Percentiles rank a stretch among this genome's conserved stretches.
phyloP scores from a whole-genome alignment of 1,140 invertebrate genomes.

The Temnothorax longispinosus region DNA sequence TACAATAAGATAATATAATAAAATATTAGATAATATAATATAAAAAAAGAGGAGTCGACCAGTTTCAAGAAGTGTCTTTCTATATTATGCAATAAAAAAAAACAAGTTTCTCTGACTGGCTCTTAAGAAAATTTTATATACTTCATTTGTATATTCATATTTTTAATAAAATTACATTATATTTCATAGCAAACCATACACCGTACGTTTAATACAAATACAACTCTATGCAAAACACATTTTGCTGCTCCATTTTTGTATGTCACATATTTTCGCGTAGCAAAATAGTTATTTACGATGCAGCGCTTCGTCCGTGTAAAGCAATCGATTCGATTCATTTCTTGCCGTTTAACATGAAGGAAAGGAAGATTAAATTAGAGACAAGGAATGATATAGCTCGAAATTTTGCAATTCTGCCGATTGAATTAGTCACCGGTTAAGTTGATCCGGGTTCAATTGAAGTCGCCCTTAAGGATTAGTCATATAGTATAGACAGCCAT shows the following conservation, averaged over 20 bases:
- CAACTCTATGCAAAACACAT: neutral
- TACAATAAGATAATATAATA: no score
- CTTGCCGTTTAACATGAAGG: no score
- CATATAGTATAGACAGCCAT: neutral
- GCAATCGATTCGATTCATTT: no score
- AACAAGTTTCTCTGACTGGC: neutral
- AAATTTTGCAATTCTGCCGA: no score
- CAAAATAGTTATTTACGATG: neutral
- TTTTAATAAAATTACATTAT: neutral
- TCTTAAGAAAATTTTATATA: neutral
- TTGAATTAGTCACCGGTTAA: no score
- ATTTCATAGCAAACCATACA: neutral
- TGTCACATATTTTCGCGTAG: neutral
- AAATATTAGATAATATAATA: neutral
- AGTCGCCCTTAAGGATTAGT: neutral
- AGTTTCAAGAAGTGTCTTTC: neutral
- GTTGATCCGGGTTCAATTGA: neutral
- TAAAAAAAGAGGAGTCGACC: neutral
- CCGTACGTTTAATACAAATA: conserved; percentile 34
- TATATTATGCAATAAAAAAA: neutral
- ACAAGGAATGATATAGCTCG: no score
- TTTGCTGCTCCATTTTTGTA: conserved; percentile 22
- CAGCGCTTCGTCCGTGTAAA: no score
- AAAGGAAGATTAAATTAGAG: no score
- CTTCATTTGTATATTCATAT: neutral